Base-by-base conservation (phyloP, 2,797 vertebrate genomes). In the Peromyscus aztecus region DNA sequence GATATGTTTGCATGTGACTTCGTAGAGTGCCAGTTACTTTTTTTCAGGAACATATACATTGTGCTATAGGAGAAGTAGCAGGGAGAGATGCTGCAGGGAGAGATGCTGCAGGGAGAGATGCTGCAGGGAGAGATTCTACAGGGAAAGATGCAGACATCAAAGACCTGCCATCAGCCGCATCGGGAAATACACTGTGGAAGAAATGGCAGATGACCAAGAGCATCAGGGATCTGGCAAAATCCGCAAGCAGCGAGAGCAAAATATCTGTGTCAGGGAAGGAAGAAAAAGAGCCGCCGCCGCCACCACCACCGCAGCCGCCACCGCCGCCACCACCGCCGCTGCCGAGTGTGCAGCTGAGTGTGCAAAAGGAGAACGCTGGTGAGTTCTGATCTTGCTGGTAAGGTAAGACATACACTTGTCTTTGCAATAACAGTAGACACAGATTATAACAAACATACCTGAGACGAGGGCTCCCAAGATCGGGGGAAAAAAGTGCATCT, bases 201-300 rank as follows among this genome's bases (percentile, higher is more conserved):
- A 96, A 81, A 63, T 96, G 89, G 94, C 97, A 96, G 4, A 0
- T 59, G 37, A 5, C 21, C 63, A 97, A 21, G 76, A 12, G 21
- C 75, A 9, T 94, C 1, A 97, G 16, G 75, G 78, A 91, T 4
- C 63, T 96, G 59, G 0, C 78, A 16, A 97, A 94, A 57, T 7
- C 43, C 0, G 0, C 24, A 1, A 90, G 21, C 75, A 52, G 13
- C 2, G 95, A 96, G 19, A 83, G 57, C 21, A 69, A 49, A 65
- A 46, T n/a, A 12, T 21, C 6, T 24, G 2, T 10, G 3, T 1
- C 23, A 37, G 75, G 13, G 19, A 96, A 93, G 49, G 84, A 97
- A 34, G 92, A 95, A n/a, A 71, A 92, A 27, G 91, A 34, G 2
- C 1, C 0, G 7, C 52, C 52, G 11, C 49, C 49, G 49, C 49